phyloP scores from a whole-genome alignment of 2,113 vertebrate species.

The Menidia beryllina region DNA sequence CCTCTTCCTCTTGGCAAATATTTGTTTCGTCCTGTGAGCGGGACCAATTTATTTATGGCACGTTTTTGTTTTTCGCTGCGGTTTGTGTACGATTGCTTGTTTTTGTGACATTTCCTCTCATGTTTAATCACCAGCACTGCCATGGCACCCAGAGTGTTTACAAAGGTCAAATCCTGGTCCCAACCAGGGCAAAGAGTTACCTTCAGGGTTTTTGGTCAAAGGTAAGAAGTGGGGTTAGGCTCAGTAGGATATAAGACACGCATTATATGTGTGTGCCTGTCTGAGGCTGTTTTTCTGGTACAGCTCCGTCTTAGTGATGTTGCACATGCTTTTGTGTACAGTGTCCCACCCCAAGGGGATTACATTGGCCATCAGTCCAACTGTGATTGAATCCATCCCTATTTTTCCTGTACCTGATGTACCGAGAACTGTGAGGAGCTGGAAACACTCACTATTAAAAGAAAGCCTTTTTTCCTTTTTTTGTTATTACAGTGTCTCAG shows the following conservation, averaged over 20 bases:
- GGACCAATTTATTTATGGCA: no score
- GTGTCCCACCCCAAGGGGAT: neutral
- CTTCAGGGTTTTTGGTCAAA: neutral
- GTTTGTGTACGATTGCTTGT: no score
- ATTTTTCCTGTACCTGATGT: no score
- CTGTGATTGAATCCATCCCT: no score
- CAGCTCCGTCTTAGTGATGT: neutral
- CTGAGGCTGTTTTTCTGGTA: neutral
- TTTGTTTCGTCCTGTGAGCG: neutral
- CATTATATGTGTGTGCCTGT: no score
- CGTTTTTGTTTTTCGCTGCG: no score
- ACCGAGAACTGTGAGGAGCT: no score
- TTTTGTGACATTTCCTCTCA: no score
- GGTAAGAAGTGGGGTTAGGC: neutral
- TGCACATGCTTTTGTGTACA: neutral
- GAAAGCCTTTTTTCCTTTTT: neutral
- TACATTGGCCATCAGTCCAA: slow-evolving; percentile 5
- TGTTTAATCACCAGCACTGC: no score
- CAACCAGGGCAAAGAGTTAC: neutral
- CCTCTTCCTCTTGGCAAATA: neutral
- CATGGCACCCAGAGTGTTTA: neutral
- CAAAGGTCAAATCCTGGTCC: neutral
- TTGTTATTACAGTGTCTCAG: neutral
- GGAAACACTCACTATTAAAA: no score
- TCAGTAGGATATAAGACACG: neutral